A percentile compares a stretch with the other conserved stretches of the same genome.
phyloP scores from a whole-genome alignment of 2,888 invertebrate genomes.

The Dryococelus australis region DNA sequence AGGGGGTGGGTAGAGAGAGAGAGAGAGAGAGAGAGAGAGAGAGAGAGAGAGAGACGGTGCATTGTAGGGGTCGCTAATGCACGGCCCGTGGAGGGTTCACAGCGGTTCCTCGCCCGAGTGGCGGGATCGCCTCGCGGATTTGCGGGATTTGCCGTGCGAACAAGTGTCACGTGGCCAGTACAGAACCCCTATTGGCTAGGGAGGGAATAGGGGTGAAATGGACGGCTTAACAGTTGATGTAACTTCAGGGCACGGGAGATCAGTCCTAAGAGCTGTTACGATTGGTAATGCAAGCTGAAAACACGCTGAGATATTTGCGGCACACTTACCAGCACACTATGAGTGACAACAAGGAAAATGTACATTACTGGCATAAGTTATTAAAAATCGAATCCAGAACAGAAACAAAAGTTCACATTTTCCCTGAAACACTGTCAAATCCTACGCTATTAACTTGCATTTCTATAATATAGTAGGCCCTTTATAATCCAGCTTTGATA shows the following conservation, averaged over 20 bases:
- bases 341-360: no score
- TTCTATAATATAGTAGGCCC: no score
- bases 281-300: no score
- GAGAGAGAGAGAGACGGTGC: background rate
- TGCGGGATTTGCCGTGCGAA: background rate
- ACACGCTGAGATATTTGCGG: no score
- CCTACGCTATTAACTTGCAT: no score
- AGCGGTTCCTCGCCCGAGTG: background rate
- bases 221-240: background rate
- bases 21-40: background rate
- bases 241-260: background rate
- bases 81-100: background rate
- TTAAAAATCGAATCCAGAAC: no score
- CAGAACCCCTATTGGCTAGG: background rate
- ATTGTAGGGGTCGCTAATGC: conserved; percentile 9
- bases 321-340: no score
- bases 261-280: no score
- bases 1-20: background rate
- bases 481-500: no score
- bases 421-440: no score
- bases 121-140: background rate
- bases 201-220: background rate
- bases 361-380: no score
- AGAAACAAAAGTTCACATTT: no score
- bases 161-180: background rate